Evolutionary conservation across 2,797 vertebrate species (phyloP).

Genomic region (Lophotriccus pileatus): DNA sequence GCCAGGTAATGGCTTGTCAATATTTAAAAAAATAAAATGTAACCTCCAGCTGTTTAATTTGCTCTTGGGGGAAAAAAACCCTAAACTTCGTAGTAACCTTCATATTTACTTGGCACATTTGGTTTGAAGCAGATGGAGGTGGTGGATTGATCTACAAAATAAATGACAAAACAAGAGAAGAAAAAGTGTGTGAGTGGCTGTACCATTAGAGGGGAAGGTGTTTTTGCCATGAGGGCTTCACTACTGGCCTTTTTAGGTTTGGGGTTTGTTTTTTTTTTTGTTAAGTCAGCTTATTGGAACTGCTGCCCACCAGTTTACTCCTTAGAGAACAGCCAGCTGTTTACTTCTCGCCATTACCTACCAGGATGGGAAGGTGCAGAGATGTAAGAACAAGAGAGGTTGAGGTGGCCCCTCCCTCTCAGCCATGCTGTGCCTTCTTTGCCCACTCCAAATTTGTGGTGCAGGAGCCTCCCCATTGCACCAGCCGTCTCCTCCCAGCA

Average conservation of each 20-base stretch:
- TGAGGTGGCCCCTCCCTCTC: neutral
- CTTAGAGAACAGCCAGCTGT: neutral
- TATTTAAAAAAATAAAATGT: neutral
- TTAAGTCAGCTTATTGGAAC: neutral
- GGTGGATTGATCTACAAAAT: neutral
- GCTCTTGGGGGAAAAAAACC: neutral
- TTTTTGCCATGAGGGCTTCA: neutral
- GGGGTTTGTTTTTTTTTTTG: neutral
- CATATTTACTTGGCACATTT: neutral
- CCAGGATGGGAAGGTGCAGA: neutral
- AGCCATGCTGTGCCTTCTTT: neutral
- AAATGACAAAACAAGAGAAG: neutral
- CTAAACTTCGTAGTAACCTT: neutral
- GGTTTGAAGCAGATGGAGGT: neutral
- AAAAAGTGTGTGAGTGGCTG: neutral
- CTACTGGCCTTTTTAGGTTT: neutral
- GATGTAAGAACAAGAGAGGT: accelerated
- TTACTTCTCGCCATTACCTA: accelerated
- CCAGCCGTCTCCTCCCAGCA: neutral
- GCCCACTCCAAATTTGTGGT: neutral
- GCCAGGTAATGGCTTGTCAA: neutral
- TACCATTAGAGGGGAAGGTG: accelerated
- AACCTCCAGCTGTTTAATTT: neutral
- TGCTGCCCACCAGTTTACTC: neutral
- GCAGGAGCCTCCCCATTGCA: neutral